These are phyloP conservation scores for Cyprinodon variegatus DNA, from an alignment of 2,113 vertebrate genomes.

Conservation along the genomic window DNA sequence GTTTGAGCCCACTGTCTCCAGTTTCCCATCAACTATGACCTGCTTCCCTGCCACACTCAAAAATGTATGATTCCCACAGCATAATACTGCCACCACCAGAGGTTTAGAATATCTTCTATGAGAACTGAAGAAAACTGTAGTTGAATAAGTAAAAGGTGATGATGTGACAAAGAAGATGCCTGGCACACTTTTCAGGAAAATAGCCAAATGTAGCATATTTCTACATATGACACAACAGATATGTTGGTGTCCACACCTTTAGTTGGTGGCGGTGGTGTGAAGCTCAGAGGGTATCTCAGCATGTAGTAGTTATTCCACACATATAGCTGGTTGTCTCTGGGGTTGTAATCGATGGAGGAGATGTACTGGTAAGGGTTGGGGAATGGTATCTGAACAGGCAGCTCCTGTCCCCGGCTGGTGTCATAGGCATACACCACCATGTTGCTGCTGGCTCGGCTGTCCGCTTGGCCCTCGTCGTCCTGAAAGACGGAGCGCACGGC, in stretches of 20 bases:
- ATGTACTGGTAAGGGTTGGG: conserved; percentile 96
- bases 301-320: conserved; percentile 97
- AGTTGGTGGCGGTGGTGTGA: conserved; percentile 87
- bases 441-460: conserved; percentile 88
- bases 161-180: neutral
- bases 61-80: too few species aligned
- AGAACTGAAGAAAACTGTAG: neutral
- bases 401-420: conserved; percentile 87
- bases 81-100: neutral
- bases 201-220: neutral
- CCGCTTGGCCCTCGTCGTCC: conserved; percentile 91
- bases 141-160: neutral
- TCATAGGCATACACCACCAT: conserved; percentile 92
- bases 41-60: too few species aligned
- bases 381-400: conserved; percentile 85
- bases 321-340: conserved; percentile 93
- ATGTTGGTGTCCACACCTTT: conserved; percentile 72
- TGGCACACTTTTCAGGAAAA: neutral
- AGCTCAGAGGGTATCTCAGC: conserved; percentile 90
- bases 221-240: neutral
- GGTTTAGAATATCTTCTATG: neutral
- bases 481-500: conserved; percentile 91
- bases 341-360: conserved; percentile 95
- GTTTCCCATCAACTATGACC: too few species aligned
- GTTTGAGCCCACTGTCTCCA: too few species aligned